Percentiles rank a stretch among this genome's conserved stretches.
These are phyloP conservation scores for Acyrthosiphon pisum DNA, from an alignment of 1,140 invertebrate species.

Conservation along the genomic window DNA sequence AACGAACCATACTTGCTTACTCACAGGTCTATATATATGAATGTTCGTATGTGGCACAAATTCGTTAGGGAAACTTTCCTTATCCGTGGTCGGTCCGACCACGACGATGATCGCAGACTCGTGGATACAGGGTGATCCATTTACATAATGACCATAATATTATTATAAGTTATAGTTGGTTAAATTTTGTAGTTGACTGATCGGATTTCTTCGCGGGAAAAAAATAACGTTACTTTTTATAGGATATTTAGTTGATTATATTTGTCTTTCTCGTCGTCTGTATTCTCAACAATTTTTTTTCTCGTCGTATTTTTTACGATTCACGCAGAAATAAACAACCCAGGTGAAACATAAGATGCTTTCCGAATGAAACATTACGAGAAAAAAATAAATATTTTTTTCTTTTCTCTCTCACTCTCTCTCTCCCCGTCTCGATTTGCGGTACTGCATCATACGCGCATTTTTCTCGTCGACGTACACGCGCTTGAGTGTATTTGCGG, in stretches of 20 bases:
- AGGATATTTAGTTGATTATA: not conserved
- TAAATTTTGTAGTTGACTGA: not conserved
- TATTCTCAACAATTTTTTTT: not conserved
- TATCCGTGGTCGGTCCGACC: too few species aligned
- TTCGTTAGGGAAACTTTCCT: too few species aligned
- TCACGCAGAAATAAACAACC: not conserved
- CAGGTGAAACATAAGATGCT: slow-evolving; percentile 16
- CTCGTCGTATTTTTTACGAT: not conserved
- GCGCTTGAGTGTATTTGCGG: too few species aligned
- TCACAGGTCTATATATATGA: too few species aligned
- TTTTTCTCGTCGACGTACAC: not conserved
- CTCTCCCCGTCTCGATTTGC: not conserved
- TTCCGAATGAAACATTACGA: not conserved
- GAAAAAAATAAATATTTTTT: not conserved
- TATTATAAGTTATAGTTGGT: too few species aligned
- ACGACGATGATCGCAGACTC: too few species aligned
- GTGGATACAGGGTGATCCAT: too few species aligned
- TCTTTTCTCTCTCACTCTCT: not conserved
- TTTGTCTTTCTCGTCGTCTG: not conserved
- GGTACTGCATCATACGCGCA: not conserved
- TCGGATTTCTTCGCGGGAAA: not conserved
- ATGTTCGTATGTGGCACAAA: too few species aligned
- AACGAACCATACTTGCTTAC: too few species aligned
- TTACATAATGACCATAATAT: too few species aligned
- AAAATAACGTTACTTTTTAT: not conserved